Percentiles rank a stretch among this genome's conserved stretches.
These are phyloP conservation scores for Botia kubotai DNA, from an alignment of 2,797 vertebrate genomes.

Conservation along the genomic window DNA sequence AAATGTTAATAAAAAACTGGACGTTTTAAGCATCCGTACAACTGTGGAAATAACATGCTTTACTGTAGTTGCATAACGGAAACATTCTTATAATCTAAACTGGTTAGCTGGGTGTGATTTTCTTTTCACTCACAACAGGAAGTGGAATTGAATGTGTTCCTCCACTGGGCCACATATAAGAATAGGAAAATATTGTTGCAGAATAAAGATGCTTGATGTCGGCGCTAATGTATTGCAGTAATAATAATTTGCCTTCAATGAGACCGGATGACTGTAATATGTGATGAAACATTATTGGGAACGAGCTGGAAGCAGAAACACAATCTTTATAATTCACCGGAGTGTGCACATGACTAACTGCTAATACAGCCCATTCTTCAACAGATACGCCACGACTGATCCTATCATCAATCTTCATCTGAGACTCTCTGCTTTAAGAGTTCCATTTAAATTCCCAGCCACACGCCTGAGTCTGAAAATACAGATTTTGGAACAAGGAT, in stretches of 20 bases:
- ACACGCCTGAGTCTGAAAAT: not conserved
- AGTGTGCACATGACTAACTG: conserved; percentile 24
- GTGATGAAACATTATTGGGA: conserved; percentile 27
- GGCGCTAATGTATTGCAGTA: conserved; percentile 35
- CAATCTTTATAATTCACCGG: conserved; percentile 39
- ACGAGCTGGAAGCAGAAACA: conserved; percentile 24
- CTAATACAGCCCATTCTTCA: conserved; percentile 45
- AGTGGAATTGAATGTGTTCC: not conserved
- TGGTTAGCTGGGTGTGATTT: not conserved
- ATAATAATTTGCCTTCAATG: conserved; percentile 42
- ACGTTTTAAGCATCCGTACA: too few relatives aligned
- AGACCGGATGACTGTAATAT: conserved; percentile 28
- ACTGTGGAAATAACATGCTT: too few relatives aligned
- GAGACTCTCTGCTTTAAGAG: conserved; percentile 33
- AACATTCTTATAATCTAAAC: too few relatives aligned
- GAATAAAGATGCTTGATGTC: conserved; percentile 17
- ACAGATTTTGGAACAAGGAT: conserved; percentile 21
- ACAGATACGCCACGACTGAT: conserved; percentile 35
- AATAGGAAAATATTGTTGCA: not conserved
- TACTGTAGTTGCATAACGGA: too few relatives aligned
- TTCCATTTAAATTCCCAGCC: conserved; percentile 34
- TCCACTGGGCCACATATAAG: not conserved
- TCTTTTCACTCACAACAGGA: conserved; percentile 26
- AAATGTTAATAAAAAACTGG: too few relatives aligned
- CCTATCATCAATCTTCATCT: conserved; percentile 46